phyloP scores from a whole-genome alignment of 2,888 invertebrate species.

The Lycaena phlaeas region DNA sequence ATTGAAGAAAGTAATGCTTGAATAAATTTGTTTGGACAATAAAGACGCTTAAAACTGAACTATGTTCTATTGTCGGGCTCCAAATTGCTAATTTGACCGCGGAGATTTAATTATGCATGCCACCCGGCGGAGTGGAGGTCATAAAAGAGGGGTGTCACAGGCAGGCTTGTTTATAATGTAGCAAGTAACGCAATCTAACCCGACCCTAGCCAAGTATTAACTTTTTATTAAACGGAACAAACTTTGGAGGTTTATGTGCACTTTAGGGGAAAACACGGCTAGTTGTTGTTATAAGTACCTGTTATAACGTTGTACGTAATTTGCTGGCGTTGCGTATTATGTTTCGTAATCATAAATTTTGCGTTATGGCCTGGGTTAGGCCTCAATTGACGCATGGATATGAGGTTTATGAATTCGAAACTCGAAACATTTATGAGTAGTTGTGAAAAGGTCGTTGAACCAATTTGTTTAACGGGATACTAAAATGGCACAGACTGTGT shows the following conservation, averaged over 20 bases:
- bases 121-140: constrained; percentile 49
- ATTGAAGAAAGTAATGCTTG: constrained; percentile 56
- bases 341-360: constrained; percentile 1
- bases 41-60: constrained; percentile 63
- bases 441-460: no score
- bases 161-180: constrained; percentile 69
- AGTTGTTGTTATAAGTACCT: constrained; percentile 27
- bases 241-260: constrained; percentile 55
- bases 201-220: constrained; percentile 54
- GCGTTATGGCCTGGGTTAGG: constrained; percentile 1
- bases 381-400: no score
- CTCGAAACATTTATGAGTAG: no score
- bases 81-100: constrained; percentile 67
- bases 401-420: no score
- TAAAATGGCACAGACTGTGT: no score
- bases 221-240: constrained; percentile 63
- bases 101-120: constrained; percentile 72
- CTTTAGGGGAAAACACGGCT: constrained; percentile 37
- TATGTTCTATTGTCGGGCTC: constrained; percentile 61
- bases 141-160: constrained; percentile 63
- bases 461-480: no score
- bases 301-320: constrained; percentile 9
- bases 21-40: constrained; percentile 62
- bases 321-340: background rate
- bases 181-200: constrained; percentile 61